Evolutionary conservation across 2,113 vertebrate genomes (phyloP), one percentile per base, ranked within the genome.

Genomic region (Mandrillus leucophaeus): DNA sequence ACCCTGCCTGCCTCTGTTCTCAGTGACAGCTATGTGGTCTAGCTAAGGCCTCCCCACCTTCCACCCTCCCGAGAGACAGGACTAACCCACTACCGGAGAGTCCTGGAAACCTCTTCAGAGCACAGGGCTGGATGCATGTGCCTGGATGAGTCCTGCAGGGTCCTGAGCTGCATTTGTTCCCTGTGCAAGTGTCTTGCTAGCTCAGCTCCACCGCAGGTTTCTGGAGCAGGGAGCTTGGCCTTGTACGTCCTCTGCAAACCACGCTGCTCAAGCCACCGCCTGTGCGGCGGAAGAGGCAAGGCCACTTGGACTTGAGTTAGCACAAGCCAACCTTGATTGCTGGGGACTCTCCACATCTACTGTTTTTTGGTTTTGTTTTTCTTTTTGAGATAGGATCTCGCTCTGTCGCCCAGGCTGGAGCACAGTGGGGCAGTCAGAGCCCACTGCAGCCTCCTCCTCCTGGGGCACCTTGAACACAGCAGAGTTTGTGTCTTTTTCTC

Each of bases 101-200:
- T 30, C 76, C 57, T 5, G 7, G 43, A 40, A 30, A 92, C n/a
- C 9, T 35, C 76, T 10, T 6, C 11, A 2, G 45, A 4, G 14
- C 20, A 2, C 73, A 18, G 3, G 35, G 27, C 17, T 17, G 0
- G 45, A 43, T 4, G 22, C 1, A 0, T 4, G 30, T 2, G 6
- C 35, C 25, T 20, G 6, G 5, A 14, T 18, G 38, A 38, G 25
- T 9, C 50, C 9, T 35, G 2, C 50, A 7, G 30, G 6, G 80
- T 20, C 45, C 55, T 12, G 4, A 76, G 81, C 55, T 38, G 32
- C 5, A 22, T 48, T 14, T 43, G n/a, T 43, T 40, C 23, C 72
- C 32, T 5, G 0, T 48, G 4, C 32, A 45, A 6, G 0, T 25
- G 32, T 22, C 82, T 22, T 18, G 86, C 66, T 48, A 8, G 35